phyloP scores from a whole-genome alignment of 2,888 invertebrate species.

The Zaprionus bogoriensis region DNA sequence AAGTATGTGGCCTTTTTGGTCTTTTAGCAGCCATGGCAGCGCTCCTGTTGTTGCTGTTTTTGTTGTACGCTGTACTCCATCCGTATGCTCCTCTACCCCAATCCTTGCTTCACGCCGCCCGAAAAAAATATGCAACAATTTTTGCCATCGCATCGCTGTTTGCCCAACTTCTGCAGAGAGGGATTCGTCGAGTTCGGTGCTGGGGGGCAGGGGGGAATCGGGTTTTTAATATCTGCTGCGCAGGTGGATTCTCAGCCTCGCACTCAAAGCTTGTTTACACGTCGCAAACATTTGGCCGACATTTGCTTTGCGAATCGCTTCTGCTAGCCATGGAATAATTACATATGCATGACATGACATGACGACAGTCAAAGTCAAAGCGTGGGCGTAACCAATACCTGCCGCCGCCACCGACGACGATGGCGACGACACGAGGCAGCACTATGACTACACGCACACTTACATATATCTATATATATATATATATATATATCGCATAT shows the following conservation, averaged over 20 bases:
- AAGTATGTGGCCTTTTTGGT: conserved; percentile 75
- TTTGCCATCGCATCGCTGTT: conserved; percentile 56
- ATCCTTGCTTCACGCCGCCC: background rate
- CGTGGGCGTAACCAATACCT: conserved; percentile 63
- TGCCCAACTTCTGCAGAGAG: conserved; percentile 47
- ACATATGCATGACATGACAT: conserved; percentile 73
- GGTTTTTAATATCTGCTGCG: conserved; percentile 39
- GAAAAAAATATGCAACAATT: conserved; percentile 70
- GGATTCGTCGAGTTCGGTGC: background rate
- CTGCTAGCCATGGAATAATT: conserved; percentile 65
- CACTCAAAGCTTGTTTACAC: conserved; percentile 70
- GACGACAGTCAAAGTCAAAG: conserved; percentile 55
- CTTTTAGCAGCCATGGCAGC: conserved; percentile 63
- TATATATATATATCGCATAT: background rate
- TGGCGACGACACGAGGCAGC: conserved; percentile 17
- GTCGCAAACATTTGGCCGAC: conserved; percentile 66
- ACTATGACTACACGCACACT: background rate
- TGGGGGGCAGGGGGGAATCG: conserved; percentile 4
- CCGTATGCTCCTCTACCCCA: background rate
- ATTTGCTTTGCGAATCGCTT: conserved; percentile 59
- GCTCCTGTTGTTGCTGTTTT: conserved; percentile 24
- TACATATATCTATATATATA: background rate
- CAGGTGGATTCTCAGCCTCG: conserved; percentile 44
- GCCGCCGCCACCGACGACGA: no score
- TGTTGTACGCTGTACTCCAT: no score